Conservation (phyloP, 1,140 invertebrate species). For the Akabosia matsudoensis region DNA sequence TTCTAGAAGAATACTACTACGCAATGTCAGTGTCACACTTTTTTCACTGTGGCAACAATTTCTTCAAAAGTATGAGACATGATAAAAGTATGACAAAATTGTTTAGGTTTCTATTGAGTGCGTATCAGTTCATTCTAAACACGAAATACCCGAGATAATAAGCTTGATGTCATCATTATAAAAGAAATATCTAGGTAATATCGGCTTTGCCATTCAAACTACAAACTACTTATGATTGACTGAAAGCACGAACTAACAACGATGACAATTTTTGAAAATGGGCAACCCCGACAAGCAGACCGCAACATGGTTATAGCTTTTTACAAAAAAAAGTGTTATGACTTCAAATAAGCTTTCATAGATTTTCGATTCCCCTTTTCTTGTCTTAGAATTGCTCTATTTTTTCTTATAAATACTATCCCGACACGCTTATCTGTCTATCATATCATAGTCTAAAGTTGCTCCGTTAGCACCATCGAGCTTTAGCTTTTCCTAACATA, state of each 20-base stretch:
- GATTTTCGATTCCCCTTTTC: too few relatives aligned
- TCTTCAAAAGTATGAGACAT: too few relatives aligned
- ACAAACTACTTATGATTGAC: not conserved
- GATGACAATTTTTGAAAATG: not conserved
- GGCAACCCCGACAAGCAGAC: not conserved
- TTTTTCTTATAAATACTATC: constrained; percentile 9
- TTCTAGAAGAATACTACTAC: too few relatives aligned
- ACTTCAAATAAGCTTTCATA: too few relatives aligned
- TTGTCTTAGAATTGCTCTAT: too few relatives aligned
- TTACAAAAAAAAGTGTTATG: too few relatives aligned
- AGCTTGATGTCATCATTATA: not conserved
- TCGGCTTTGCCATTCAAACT: too few relatives aligned
- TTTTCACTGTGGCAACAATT: too few relatives aligned
- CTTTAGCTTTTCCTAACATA: not conserved
- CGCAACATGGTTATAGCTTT: not conserved
- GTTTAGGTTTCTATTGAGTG: not conserved
- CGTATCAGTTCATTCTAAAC: too few relatives aligned
- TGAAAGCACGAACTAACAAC: not conserved
- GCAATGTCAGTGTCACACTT: not conserved
- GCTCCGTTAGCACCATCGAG: not conserved
- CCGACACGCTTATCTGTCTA: not conserved
- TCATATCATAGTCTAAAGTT: not conserved
- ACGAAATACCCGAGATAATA: too few relatives aligned
- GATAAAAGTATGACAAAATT: not conserved
- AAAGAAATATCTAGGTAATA: too few relatives aligned